Conservation (phyloP, 2,113 vertebrate genomes). For the Carollia perspicillata region DNA sequence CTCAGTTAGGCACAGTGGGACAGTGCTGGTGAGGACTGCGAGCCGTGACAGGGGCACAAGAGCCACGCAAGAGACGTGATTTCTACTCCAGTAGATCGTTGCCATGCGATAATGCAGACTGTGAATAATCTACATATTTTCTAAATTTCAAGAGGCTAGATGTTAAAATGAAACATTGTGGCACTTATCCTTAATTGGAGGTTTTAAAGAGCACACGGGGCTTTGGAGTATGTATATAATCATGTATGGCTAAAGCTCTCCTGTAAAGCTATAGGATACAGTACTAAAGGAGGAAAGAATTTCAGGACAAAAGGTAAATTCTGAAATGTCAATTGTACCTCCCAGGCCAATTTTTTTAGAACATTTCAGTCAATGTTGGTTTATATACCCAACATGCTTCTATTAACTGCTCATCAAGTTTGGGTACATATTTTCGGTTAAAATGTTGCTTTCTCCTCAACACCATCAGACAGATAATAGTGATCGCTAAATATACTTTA, state of each 20-base stretch:
- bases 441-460: neutral
- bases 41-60: fast-evolving
- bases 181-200: neutral
- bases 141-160: neutral
- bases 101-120: neutral
- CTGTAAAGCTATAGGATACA: no score
- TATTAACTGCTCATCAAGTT: neutral
- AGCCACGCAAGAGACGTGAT: neutral
- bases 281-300: neutral
- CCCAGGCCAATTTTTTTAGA: neutral
- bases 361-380: neutral
- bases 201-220: neutral
- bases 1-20: neutral
- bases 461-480: neutral
- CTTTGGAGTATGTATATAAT: neutral
- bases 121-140: neutral
- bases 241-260: neutral
- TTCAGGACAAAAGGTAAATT: neutral
- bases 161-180: neutral
- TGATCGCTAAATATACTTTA: neutral
- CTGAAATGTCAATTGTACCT: neutral
- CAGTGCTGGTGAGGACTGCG: neutral
- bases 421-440: neutral
- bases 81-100: neutral
- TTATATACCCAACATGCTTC: neutral